A percentile compares a stretch with the other conserved stretches of the same genome.
Conservation (phyloP, 1,140 invertebrate genomes). For the Heliconius himera region DNA sequence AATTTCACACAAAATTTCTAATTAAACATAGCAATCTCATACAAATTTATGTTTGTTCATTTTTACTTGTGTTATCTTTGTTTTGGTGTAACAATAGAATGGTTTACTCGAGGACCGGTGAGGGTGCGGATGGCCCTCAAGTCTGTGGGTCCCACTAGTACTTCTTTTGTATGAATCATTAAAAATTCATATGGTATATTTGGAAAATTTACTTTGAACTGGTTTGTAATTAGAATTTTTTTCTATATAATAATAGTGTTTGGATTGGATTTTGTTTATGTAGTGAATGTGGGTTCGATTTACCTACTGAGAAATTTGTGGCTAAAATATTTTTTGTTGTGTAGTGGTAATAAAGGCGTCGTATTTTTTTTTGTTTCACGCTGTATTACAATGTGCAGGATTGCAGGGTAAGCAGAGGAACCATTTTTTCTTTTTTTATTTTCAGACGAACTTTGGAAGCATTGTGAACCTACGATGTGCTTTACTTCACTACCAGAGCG, state of each 20-base stretch:
- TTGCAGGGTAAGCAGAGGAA: no score
- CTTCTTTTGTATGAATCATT: neutral
- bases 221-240: neutral
- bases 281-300: no score
- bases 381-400: no score
- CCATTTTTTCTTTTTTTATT: no score
- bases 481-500: no score
- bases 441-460: no score
- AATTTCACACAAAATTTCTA: neutral
- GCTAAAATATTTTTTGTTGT: no score
- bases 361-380: no score
- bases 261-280: no score
- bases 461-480: no score
- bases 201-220: neutral
- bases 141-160: neutral
- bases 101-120: neutral
- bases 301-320: no score
- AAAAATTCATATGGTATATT: neutral
- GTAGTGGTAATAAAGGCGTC: no score
- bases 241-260: neutral
- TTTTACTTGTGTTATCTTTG: neutral
- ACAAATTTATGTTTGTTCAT: neutral
- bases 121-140: neutral
- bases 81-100: constrained; percentile 3
- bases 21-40: neutral